These are phyloP conservation scores for Galeopsomyia nigrocyanea DNA, from an alignment of 2,888 invertebrate species.

Conservation along the genomic window DNA sequence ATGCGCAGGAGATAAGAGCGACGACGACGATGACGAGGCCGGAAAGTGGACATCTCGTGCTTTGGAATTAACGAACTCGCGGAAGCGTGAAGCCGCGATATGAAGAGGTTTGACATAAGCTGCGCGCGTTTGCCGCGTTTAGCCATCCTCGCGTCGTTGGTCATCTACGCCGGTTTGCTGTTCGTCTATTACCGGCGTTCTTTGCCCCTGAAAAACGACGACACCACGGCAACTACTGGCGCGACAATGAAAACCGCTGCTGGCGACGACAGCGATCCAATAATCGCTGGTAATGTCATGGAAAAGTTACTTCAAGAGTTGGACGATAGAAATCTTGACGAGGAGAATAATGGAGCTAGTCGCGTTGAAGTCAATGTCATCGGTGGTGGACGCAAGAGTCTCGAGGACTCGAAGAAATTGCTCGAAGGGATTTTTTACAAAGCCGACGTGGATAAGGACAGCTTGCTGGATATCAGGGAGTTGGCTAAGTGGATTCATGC, in stretches of 20 bases:
- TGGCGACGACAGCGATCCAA: background rate
- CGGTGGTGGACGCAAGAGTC: background rate
- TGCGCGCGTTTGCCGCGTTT: slow-evolving; percentile 54
- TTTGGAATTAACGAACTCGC: too few relatives aligned
- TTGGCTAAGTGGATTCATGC: slow-evolving; percentile 77
- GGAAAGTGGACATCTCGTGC: too few relatives aligned
- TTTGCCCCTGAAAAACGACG: slow-evolving; percentile 57
- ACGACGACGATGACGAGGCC: too few relatives aligned
- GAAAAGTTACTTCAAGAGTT: slow-evolving; percentile 59
- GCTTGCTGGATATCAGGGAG: slow-evolving; percentile 74
- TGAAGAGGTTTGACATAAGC: slow-evolving; percentile 26
- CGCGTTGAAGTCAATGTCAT: too few relatives aligned
- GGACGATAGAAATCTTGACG: slow-evolving; percentile 50
- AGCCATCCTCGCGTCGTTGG: slow-evolving; percentile 60
- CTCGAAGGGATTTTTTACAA: slow-evolving; percentile 68
- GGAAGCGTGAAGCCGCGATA: background rate
- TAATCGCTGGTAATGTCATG: slow-evolving; percentile 46
- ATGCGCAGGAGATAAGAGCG: too few relatives aligned
- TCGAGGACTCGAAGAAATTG: slow-evolving; percentile 29
- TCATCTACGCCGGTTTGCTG: slow-evolving; percentile 60
- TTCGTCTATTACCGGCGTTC: slow-evolving; percentile 59
- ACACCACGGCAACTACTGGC: background rate
- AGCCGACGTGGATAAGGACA: slow-evolving; percentile 75
- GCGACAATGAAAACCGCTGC: too few relatives aligned
- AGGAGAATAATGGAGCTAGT: slow-evolving; percentile 46